Evolutionary conservation across 2,797 vertebrate genomes (phyloP).

Genomic region (Perodicticus potto): DNA sequence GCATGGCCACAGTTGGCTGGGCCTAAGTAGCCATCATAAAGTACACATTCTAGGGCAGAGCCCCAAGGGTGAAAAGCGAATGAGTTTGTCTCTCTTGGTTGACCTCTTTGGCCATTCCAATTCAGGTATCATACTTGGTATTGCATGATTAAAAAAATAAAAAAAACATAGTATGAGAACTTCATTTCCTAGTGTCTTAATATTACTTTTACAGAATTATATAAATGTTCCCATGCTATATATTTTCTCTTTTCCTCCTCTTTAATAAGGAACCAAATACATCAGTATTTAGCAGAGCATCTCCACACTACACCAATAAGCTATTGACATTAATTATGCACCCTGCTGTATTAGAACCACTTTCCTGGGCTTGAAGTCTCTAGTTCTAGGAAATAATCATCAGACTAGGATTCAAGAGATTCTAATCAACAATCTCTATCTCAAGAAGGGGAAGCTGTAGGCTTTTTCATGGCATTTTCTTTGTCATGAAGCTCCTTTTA

Average conservation of each 20-base stretch:
- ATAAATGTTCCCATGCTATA: not conserved
- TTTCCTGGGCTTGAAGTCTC: not conserved
- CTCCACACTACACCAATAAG: not conserved
- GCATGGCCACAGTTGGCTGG: not conserved
- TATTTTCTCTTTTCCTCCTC: not conserved
- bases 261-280: not conserved
- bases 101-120: not conserved
- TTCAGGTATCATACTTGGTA: not conserved
- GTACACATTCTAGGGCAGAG: not conserved
- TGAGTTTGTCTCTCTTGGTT: not conserved
- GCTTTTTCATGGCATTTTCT: not conserved
- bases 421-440: not conserved
- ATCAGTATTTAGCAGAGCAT: not conserved
- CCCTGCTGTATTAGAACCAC: not conserved
- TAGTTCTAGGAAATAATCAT: not conserved
- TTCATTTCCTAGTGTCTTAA: not conserved
- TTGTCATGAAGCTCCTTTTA: not conserved
- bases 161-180: not conserved
- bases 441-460: not conserved
- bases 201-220: constrained; percentile 25
- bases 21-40: not conserved
- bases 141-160: not conserved
- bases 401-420: not conserved
- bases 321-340: not conserved
- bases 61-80: not conserved